Evolutionary conservation across 2,888 invertebrate species (phyloP).

Genomic region (Elegia similella): DNA sequence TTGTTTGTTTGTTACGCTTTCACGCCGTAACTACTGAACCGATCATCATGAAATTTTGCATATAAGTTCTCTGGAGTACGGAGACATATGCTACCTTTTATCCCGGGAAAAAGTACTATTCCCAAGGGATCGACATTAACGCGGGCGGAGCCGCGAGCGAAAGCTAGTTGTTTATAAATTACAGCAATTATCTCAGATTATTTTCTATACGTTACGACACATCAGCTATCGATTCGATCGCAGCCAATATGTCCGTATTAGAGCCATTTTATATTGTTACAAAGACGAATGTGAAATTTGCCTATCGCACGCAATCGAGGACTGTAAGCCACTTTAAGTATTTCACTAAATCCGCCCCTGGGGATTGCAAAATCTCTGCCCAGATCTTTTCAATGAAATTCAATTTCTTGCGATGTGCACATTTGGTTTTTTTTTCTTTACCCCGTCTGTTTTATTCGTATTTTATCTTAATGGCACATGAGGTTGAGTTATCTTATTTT

Average conservation of each 20-base stretch:
- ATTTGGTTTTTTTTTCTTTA: conserved; percentile 47
- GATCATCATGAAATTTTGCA: too few relatives aligned
- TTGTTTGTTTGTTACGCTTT: too few relatives aligned
- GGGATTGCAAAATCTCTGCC: conserved; percentile 59
- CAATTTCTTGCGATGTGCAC: conserved; percentile 61
- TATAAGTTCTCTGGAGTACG: too few relatives aligned
- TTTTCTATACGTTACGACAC: neutral
- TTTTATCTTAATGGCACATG: conserved; percentile 23
- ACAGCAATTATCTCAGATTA: neutral
- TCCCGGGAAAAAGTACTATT: too few relatives aligned
- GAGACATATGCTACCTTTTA: too few relatives aligned
- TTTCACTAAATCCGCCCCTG: conserved; percentile 57
- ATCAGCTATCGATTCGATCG: neutral
- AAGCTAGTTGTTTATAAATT: too few relatives aligned
- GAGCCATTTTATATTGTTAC: conserved; percentile 49
- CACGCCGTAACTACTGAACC: too few relatives aligned
- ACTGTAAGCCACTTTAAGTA: conserved; percentile 68
- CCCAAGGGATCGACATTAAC: too few relatives aligned
- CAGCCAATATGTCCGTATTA: conserved; percentile 40
- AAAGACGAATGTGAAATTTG: conserved; percentile 57
- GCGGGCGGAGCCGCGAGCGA: too few relatives aligned
- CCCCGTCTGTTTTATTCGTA: conserved; percentile 37
- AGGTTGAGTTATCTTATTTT: conserved; percentile 17
- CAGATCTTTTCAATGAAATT: conserved; percentile 70
- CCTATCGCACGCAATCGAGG: conserved; percentile 67